Conservation (phyloP, 2,113 vertebrate species). For the Leuciscus idus region DNA sequence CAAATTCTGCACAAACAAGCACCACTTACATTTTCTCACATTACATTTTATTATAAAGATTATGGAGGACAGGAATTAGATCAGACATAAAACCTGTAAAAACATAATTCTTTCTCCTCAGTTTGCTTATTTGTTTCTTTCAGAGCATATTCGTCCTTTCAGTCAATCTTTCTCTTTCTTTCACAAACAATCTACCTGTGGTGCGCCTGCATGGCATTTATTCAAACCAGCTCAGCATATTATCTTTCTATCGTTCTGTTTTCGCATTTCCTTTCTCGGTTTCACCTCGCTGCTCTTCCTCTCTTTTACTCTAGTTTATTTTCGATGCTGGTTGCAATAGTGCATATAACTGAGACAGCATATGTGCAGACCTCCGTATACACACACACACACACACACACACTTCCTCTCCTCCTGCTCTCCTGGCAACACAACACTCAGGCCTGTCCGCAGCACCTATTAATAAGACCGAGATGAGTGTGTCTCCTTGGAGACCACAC, state of each 20-base stretch:
- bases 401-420: conserved; percentile 21
- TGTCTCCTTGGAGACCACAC: conserved; percentile 56
- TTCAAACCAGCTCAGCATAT: conserved; percentile 22
- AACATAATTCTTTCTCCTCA: not conserved
- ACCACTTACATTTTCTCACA: no score
- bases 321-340: conserved; percentile 18
- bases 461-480: conserved; percentile 54
- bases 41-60: no score
- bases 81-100: not conserved
- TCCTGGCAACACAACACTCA: conserved; percentile 56
- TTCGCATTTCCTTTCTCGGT: not conserved
- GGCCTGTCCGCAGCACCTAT: conserved; percentile 47
- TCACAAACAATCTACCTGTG: conserved; percentile 37
- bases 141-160: not conserved
- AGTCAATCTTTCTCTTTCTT: conserved; percentile 10
- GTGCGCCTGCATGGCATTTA: conserved; percentile 29
- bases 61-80: not conserved
- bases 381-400: conserved; percentile 34
- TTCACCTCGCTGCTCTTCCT: conserved; percentile 4
- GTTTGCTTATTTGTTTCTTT: conserved; percentile 15
- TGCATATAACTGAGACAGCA: conserved; percentile 43
- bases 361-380: not conserved
- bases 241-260: not conserved
- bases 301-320: not conserved
- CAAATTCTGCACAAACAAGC: no score